Percentiles rank a stretch among this genome's conserved stretches.
Conservation (phyloP, 2,888 invertebrate genomes). For the Busseola fusca region DNA sequence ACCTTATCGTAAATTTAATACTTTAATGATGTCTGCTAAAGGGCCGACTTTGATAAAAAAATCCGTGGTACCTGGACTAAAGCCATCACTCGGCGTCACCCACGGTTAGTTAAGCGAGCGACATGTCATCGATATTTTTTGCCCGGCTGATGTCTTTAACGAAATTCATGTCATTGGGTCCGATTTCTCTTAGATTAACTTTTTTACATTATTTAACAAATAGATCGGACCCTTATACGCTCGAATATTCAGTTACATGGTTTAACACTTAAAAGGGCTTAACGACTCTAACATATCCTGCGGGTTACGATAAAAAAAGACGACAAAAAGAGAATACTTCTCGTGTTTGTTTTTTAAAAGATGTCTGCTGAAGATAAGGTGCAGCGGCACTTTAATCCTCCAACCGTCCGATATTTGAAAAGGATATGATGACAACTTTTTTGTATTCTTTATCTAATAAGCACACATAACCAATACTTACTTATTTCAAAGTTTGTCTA, state of each 20-base stretch:
- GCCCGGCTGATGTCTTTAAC: constrained; percentile 86
- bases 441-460: constrained; percentile 86
- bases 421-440: constrained; percentile 89
- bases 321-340: constrained; percentile 87
- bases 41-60: constrained; percentile 78
- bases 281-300: constrained; percentile 89
- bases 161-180: constrained; percentile 88
- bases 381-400: constrained; percentile 88
- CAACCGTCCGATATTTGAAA: constrained; percentile 88
- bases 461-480: constrained; percentile 82
- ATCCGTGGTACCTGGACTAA: constrained; percentile 75
- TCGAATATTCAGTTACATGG: constrained; percentile 89
- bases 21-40: constrained; percentile 83
- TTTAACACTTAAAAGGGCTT: constrained; percentile 90
- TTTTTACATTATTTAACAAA: constrained; percentile 88
- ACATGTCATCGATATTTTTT: constrained; percentile 87
- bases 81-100: constrained; percentile 76
- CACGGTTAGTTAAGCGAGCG: constrained; percentile 78
- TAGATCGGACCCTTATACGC: constrained; percentile 87
- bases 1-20: constrained; percentile 85
- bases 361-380: constrained; percentile 88
- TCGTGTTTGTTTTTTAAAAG: constrained; percentile 89
- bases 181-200: constrained; percentile 88
- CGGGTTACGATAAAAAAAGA: constrained; percentile 88
- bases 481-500: constrained; percentile 67